Conservation (phyloP, 1,140 invertebrate species). For the Amphibalanus amphitrite region DNA sequence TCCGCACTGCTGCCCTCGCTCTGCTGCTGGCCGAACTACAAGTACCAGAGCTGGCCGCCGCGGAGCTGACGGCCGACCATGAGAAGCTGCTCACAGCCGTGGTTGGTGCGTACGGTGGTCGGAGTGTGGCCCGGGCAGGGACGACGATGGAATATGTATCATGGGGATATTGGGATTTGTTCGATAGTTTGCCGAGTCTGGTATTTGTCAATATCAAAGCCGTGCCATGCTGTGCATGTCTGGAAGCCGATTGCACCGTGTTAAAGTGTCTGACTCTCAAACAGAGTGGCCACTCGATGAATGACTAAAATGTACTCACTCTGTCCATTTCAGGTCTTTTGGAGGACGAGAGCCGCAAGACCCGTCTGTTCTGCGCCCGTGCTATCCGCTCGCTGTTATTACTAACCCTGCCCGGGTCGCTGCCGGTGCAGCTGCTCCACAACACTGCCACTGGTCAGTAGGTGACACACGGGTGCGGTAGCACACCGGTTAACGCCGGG, state of each 20-base stretch:
- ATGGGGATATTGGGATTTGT: no score
- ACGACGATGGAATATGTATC: no score
- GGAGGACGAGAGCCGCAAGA: not conserved
- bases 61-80: not conserved
- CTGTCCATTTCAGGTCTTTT: not conserved
- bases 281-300: no score
- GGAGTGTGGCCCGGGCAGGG: no score
- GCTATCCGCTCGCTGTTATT: not conserved
- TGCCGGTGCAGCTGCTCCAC: not conserved
- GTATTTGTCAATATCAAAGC: no score
- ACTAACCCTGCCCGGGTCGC: not conserved
- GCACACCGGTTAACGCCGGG: no score
- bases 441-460: not conserved
- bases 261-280: no score
- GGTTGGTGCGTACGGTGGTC: not conserved
- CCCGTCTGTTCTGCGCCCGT: not conserved
- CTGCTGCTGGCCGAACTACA: conserved; percentile 27
- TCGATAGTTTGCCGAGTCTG: no score
- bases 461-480: no score
- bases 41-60: conserved; percentile 16
- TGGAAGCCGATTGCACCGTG: no score
- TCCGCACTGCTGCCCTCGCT: conserved; percentile 27
- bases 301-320: no score
- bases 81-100: not conserved
- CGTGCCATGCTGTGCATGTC: no score